These are phyloP conservation scores for Telenomus remus DNA, from an alignment of 1,140 invertebrate species.

Conservation along the genomic window DNA sequence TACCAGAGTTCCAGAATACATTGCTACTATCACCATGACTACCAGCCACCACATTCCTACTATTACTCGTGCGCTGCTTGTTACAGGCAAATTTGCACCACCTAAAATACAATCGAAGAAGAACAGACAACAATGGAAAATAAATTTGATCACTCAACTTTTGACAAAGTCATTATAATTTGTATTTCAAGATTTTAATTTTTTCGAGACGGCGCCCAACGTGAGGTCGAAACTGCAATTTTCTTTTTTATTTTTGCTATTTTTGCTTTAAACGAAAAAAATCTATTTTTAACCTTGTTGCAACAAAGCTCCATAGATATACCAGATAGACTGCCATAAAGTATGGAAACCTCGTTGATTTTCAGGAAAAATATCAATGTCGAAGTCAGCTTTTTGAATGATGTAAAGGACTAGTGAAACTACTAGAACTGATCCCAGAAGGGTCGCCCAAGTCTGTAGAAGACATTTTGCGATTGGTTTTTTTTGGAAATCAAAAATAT, in stretches of 20 bases:
- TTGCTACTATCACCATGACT: conserved; percentile 91
- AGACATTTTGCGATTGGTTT: background rate
- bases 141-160: too few species aligned
- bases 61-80: conserved; percentile 90
- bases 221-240: too few species aligned
- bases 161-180: too few species aligned
- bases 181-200: too few species aligned
- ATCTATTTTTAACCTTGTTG: conserved; percentile 84
- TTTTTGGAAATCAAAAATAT: conserved; percentile 2
- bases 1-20: conserved; percentile 94
- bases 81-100: conserved; percentile 87
- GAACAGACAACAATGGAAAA: too few species aligned
- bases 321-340: conserved; percentile 87
- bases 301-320: conserved; percentile 90
- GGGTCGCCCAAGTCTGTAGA: conserved; percentile 86
- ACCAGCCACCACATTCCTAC: conserved; percentile 95
- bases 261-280: background rate
- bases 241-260: background rate
- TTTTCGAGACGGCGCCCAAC: too few species aligned
- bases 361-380: conserved; percentile 78
- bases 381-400: conserved; percentile 84
- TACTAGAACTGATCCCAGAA: conserved; percentile 82
- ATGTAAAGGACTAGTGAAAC: conserved; percentile 87
- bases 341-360: conserved; percentile 61
- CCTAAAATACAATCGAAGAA: conserved; percentile 74